These are phyloP conservation scores for Apis laboriosa DNA, from an alignment of 1,140 invertebrate species.

Conservation along the genomic window DNA sequence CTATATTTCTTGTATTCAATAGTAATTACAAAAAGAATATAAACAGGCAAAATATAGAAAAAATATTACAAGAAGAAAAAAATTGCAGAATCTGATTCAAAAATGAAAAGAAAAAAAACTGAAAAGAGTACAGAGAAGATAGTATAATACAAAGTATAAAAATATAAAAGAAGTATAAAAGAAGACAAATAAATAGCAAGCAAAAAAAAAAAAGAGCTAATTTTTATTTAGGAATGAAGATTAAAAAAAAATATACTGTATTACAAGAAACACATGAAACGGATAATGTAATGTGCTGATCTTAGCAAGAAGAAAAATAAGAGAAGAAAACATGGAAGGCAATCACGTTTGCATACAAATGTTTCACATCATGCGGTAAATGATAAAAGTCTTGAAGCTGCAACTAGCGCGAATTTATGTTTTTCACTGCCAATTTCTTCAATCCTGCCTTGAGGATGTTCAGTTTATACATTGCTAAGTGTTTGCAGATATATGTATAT, in stretches of 20 bases:
- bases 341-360: conserved; percentile 75
- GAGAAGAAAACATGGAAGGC: conserved; percentile 58
- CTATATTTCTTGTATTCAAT: background rate
- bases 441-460: conserved; percentile 9
- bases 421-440: conserved; percentile 35
- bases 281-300: conserved; percentile 43
- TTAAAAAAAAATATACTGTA: background rate
- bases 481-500: conserved; percentile 46
- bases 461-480: conserved; percentile 46
- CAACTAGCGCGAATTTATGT: conserved; percentile 69
- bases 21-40: conserved; percentile 1
- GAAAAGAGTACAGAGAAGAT: background rate
- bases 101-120: background rate
- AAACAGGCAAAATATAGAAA: conserved; percentile 5
- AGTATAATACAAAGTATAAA: background rate
- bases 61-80: background rate
- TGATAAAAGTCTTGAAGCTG: conserved; percentile 66
- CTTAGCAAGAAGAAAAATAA: conserved; percentile 38
- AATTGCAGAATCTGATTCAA: background rate
- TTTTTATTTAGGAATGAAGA: background rate
- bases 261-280: conserved; percentile 8
- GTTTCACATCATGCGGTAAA: conserved; percentile 63
- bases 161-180: background rate
- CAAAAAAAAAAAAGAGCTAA: conserved; percentile 9
- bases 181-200: background rate